Conservation (phyloP, 2,888 invertebrate genomes). For the Emmelina monodactyla region DNA sequence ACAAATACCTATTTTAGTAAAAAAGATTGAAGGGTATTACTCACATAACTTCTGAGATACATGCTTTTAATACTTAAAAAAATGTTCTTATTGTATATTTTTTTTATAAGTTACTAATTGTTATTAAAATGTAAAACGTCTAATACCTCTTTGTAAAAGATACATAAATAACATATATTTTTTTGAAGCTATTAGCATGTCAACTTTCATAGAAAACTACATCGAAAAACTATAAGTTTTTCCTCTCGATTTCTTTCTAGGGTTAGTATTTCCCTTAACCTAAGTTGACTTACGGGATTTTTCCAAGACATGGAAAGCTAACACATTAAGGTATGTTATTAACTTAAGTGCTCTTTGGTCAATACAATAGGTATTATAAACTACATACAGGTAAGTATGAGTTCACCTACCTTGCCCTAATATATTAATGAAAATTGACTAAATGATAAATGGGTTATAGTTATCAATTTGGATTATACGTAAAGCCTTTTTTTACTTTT, state of each 20-base stretch:
- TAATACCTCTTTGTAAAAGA: background rate
- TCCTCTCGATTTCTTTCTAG: background rate
- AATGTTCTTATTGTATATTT: background rate
- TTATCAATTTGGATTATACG: too few species aligned
- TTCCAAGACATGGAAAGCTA: too few species aligned
- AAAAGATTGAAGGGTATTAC: background rate
- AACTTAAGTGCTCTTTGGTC: too few species aligned
- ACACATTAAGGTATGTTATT: too few species aligned
- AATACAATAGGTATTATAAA: too few species aligned
- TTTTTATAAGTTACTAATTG: background rate
- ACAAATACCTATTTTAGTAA: background rate
- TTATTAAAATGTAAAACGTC: background rate
- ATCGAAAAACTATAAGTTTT: background rate
- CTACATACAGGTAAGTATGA: too few species aligned
- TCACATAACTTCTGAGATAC: background rate
- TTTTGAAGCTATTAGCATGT: background rate
- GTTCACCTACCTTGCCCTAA: too few species aligned
- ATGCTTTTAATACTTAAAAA: background rate
- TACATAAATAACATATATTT: background rate
- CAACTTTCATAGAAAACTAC: background rate
- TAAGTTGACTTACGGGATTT: too few species aligned
- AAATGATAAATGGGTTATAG: too few species aligned
- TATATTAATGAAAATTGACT: too few species aligned
- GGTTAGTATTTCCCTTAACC: background rate
- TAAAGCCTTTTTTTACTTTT: too few species aligned